Evolutionary conservation across 2,797 vertebrate genomes (phyloP), one percentile per base, ranked within the genome.

Genomic region (Myiotriccus ornatus): DNA sequence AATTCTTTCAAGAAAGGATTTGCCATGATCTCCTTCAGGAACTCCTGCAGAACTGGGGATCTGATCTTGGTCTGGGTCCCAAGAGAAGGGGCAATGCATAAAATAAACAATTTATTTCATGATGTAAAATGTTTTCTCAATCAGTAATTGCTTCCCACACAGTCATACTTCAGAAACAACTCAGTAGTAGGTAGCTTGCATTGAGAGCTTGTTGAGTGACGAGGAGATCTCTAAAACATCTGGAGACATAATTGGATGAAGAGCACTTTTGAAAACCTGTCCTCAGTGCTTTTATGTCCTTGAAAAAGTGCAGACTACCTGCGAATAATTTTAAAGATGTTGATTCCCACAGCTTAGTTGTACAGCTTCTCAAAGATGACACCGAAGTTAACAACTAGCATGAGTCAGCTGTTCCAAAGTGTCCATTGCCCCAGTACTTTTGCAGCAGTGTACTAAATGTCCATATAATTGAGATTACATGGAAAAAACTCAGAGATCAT

Each of bases 371-470:
- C 92, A 71, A 47, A 90, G 82, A 53, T 1, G 2, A 60, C 49
- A 21, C 88, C 49, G 68, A 70, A 84, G 70, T 56, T 89, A 79
- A 49, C 84, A 89, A 49, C 75, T 57, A 81, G 53, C 49, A 49
- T 92, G 88, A 95, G 78, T 95, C 94, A 96, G 92, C 79, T 97
- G 96, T 20, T 94, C 90, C 87, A 44, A 57, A 93, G 94, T 77
- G 91, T 95, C 95, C 92, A 23, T 16, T 68, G 81, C 75, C 53
- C 71, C 78, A 56, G 81, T 57, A 35, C 71, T 90, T 74, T 5
- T 34, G 28, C 74, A 84, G 81, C 37, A 64, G 75, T 1, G 9
- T 52, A n/a, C 86, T 87, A 22, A 37, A 84, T 74, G 84, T 65
- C 87, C 95, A 55, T 80, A 41, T 77, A 90, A 94, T 87, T 63